A percentile compares a stretch with the other conserved stretches of the same genome.
These are phyloP conservation scores for Hassar affinis DNA, from an alignment of 2,113 vertebrate genomes.

Conservation along the genomic window DNA sequence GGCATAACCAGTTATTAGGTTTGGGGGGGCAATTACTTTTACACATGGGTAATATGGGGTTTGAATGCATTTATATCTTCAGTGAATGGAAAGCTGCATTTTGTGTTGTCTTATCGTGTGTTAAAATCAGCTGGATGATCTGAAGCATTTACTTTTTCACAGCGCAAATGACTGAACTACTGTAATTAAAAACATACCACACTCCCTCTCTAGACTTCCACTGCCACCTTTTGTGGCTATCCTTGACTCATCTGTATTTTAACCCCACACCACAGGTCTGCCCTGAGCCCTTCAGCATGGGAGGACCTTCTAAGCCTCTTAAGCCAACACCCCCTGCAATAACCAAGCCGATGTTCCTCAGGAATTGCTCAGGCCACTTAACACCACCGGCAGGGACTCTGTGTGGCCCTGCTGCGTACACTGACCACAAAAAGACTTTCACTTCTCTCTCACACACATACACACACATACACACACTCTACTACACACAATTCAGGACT, in stretches of 20 bases:
- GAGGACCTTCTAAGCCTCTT: slow-evolving; percentile 26
- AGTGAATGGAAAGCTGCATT: no score
- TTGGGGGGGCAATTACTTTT: no score
- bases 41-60: no score
- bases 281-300: not conserved
- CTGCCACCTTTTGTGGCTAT: not conserved
- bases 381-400: slow-evolving; percentile 18
- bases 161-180: no score
- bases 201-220: not conserved
- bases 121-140: no score
- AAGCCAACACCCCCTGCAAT: slow-evolving; percentile 21
- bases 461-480: not conserved
- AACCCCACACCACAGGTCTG: not conserved
- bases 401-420: slow-evolving; percentile 2
- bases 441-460: not conserved
- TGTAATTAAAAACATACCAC: no score
- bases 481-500: not conserved
- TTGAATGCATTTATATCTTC: no score
- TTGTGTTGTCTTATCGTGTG: no score
- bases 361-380: slow-evolving; percentile 29
- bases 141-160: no score
- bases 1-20: no score
- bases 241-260: slow-evolving; percentile 8
- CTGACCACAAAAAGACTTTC: not conserved
- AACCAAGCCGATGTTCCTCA: not conserved